Conservation (phyloP, 1,140 invertebrate species). For the Colletes latitarsis region DNA sequence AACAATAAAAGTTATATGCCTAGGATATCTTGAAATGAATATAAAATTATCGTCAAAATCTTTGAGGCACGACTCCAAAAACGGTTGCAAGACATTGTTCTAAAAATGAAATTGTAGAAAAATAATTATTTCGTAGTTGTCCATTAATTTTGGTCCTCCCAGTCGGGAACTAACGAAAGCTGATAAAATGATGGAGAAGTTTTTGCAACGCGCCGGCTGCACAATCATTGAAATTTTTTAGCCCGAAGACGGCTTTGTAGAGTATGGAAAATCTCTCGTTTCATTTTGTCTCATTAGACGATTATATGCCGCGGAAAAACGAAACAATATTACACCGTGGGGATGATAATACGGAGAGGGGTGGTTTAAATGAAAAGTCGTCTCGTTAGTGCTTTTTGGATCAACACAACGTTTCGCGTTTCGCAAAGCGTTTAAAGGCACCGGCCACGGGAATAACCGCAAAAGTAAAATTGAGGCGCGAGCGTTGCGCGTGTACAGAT, state of each 20-base stretch:
- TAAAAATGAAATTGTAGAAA: no score
- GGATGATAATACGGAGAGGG: background rate
- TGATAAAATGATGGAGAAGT: background rate
- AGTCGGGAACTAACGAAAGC: background rate
- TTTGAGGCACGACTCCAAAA: no score
- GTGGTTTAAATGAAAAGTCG: slow-evolving; percentile 11
- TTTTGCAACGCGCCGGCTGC: background rate
- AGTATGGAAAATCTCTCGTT: slow-evolving; percentile 2
- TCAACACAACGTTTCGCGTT: slow-evolving; percentile 3
- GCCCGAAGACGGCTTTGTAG: background rate
- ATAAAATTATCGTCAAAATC: no score
- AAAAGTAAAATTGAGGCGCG: background rate
- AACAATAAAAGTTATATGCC: no score
- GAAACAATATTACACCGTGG: background rate
- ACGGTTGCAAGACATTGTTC: no score
- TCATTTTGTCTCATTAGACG: slow-evolving; percentile 13
- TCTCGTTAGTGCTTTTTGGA: background rate
- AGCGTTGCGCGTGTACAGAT: slow-evolving; percentile 32
- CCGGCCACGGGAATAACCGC: background rate
- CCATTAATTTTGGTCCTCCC: background rate
- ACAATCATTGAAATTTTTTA: background rate
- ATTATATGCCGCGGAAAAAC: background rate
- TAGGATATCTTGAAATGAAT: no score
- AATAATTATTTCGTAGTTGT: background rate
- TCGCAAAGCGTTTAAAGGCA: background rate